phyloP scores from a whole-genome alignment of 2,113 vertebrate genomes.

The Aythya baeri region DNA sequence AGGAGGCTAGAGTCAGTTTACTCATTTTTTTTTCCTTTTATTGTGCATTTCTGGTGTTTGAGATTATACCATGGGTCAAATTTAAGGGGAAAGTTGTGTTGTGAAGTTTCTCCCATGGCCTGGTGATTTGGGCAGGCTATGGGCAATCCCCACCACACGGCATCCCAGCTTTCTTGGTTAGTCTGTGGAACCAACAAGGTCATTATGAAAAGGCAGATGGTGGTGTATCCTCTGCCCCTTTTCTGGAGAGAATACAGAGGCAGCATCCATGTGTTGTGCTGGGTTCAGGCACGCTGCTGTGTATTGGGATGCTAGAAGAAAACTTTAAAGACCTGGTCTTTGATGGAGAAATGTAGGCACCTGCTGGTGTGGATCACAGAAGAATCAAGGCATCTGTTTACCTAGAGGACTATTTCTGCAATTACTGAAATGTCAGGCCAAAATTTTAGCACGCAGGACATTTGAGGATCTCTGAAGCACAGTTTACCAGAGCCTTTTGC shows the following conservation, averaged over 20 bases:
- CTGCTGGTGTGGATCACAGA: not conserved
- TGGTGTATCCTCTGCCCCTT: not conserved
- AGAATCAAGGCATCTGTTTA: accelerated
- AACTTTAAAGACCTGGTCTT: not conserved
- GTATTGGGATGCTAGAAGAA: accelerated
- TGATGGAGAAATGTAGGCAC: not conserved
- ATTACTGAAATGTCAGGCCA: not conserved
- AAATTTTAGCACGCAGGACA: not conserved
- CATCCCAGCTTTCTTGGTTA: not conserved
- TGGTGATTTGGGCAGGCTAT: not conserved
- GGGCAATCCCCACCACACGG: accelerated
- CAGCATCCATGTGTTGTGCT: not conserved
- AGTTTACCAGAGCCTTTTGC: not conserved
- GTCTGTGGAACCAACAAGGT: not conserved
- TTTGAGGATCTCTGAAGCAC: not conserved
- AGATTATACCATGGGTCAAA: not conserved
- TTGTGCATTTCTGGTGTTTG: not conserved
- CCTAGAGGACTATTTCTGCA: not conserved
- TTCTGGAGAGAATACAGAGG: not conserved
- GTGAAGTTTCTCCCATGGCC: not conserved
- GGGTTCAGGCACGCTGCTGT: not conserved
- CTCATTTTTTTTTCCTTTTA: not conserved
- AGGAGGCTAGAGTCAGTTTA: not conserved
- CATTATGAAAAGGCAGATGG: not conserved
- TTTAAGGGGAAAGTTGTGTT: not conserved